These are phyloP conservation scores for Micronisus gabar DNA, from an alignment of 2,113 vertebrate genomes.

Conservation along the genomic window DNA sequence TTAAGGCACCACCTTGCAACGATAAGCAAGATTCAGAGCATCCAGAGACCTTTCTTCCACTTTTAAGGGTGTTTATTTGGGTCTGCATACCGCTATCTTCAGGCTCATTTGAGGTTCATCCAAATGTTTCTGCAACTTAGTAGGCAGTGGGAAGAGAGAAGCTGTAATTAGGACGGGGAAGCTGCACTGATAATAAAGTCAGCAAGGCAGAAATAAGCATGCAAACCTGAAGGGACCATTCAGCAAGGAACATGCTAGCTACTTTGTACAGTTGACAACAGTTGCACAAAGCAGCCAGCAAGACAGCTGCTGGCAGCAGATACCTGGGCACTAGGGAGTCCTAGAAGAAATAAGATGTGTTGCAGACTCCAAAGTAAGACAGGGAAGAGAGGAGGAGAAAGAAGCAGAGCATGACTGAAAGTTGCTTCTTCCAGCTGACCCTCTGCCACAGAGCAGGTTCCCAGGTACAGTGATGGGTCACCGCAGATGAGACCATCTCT, in stretches of 20 bases:
- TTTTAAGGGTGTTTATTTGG: not conserved
- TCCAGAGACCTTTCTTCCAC: not conserved
- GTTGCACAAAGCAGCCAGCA: not conserved
- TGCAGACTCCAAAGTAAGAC: not conserved
- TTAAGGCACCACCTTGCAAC: not conserved
- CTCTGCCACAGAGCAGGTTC: not conserved
- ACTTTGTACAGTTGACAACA: not conserved
- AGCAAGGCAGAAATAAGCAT: conserved; percentile 26
- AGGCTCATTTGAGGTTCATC: not conserved
- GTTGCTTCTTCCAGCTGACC: not conserved
- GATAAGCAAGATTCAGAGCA: not conserved
- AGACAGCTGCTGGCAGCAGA: not conserved
- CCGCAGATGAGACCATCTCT: not conserved
- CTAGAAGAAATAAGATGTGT: not conserved
- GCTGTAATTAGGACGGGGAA: conserved; percentile 18
- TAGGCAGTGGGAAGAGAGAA: not conserved
- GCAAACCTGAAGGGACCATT: not conserved
- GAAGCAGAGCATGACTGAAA: not conserved
- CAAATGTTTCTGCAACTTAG: not conserved
- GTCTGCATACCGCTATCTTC: not conserved
- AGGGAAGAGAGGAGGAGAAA: not conserved
- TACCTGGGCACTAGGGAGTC: not conserved
- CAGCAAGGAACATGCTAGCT: not conserved
- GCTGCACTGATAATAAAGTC: conserved; percentile 25
- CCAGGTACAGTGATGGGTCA: accelerated